Conservation (phyloP, 92 coral and sea anemone species). For the Epizoanthus stellaris region DNA sequence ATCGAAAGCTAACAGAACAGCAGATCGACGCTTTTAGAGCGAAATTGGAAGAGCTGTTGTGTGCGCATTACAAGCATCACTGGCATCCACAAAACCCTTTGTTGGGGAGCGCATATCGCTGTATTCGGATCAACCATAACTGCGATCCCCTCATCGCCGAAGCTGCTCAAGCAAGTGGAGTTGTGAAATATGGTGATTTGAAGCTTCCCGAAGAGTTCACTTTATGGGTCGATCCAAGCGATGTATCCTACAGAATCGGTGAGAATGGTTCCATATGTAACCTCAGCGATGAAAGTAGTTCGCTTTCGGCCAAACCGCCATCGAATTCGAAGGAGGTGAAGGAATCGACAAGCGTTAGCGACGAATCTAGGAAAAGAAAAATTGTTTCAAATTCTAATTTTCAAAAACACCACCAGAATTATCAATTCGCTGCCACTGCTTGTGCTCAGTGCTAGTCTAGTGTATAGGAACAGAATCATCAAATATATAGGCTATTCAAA, state of each 20-base stretch:
- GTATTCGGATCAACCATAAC: conserved; percentile 93
- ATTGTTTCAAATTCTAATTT: conserved; percentile 54
- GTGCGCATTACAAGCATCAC: conserved; percentile 93
- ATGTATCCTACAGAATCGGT: conserved; percentile 95
- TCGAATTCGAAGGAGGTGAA: conserved; percentile 65
- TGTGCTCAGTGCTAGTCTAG: conserved; percentile 74
- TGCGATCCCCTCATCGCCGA: conserved; percentile 87
- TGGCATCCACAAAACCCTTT: conserved; percentile 99
- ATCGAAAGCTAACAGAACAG: conserved; percentile 74
- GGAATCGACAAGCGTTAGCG: conserved; percentile 62
- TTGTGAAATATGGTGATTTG: conserved; percentile 68
- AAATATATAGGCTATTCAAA: conserved; percentile 38
- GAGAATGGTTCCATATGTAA: conserved; percentile 97
- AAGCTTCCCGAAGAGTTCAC: conserved; percentile 94
- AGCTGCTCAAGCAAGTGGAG: conserved; percentile 86
- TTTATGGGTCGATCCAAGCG: conserved; percentile 98
- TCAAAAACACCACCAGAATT: conserved; percentile 36
- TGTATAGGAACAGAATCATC: conserved; percentile 41
- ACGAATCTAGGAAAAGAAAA: conserved; percentile 66
- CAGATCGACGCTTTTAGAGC: conserved; percentile 79
- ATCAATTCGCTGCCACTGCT: conserved; percentile 60
- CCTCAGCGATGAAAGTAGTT: conserved; percentile 65
- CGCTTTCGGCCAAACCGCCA: conserved; percentile 40
- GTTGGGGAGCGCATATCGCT: conserved; percentile 99
- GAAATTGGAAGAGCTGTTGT: conserved; percentile 95